Evolutionary conservation across 2,797 vertebrate genomes (phyloP).

Genomic region (Chaenodraco wilsoni): DNA sequence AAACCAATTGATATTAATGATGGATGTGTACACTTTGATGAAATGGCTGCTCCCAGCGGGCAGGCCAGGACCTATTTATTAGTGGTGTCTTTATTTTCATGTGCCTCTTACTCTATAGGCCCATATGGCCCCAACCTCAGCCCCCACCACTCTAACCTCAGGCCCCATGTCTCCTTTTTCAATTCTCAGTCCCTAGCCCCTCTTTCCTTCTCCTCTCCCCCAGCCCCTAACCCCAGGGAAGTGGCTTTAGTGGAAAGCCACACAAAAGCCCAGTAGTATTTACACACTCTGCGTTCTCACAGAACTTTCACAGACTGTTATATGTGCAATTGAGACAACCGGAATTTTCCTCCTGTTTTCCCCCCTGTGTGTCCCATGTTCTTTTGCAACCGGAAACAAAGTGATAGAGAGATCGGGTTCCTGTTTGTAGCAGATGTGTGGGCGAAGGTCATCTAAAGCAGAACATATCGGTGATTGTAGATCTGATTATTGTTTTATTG

Average conservation of each 20-base stretch:
- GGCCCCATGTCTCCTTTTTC: conserved; percentile 60
- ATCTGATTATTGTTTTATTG: conserved; percentile 59
- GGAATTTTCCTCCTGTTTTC: conserved; percentile 48
- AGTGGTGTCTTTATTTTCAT: background rate
- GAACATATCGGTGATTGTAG: conserved; percentile 46
- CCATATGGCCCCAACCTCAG: conserved; percentile 57
- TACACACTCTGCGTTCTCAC: conserved; percentile 77
- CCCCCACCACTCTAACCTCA: conserved; percentile 67
- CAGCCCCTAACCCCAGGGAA: conserved; percentile 73
- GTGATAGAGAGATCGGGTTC: conserved; percentile 53
- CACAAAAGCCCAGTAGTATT: conserved; percentile 84
- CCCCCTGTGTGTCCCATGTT: conserved; percentile 32
- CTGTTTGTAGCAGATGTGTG: conserved; percentile 61
- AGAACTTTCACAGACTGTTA: conserved; percentile 72
- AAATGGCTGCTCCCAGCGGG: no score
- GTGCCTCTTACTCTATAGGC: conserved; percentile 42
- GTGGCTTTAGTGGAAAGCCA: conserved; percentile 79
- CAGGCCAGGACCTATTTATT: no score
- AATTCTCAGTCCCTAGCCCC: conserved; percentile 51
- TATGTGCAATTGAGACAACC: conserved; percentile 65
- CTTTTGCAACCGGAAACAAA: conserved; percentile 48
- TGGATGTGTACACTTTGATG: no score
- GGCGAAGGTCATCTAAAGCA: conserved; percentile 26
- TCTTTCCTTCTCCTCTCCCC: conserved; percentile 56
- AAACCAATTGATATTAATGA: no score